These are phyloP conservation scores for Goniozus legneri DNA, from an alignment of 1,140 invertebrate genomes.

Conservation along the genomic window DNA sequence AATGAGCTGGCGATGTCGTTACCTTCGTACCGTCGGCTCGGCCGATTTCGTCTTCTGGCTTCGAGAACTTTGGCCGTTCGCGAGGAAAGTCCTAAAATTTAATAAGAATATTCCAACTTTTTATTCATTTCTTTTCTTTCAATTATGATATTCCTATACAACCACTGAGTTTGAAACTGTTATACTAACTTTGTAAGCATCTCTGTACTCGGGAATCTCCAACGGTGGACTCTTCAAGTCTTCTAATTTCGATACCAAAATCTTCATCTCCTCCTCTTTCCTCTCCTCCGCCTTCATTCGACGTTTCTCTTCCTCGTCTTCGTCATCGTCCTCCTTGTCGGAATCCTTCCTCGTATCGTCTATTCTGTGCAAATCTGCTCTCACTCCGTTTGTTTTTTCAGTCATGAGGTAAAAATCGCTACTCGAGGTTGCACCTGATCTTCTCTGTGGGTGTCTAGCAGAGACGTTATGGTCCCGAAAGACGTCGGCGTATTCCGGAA, in stretches of 20 bases:
- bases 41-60: conserved; percentile 44
- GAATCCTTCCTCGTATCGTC: no score
- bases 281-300: conserved; percentile 15
- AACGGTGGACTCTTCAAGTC: conserved; percentile 38
- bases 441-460: not conserved
- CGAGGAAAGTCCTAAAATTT: conserved; percentile 42
- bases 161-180: no score
- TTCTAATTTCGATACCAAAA: conserved; percentile 42
- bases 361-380: no score
- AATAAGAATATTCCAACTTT: not conserved
- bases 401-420: conserved; percentile 35
- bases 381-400: conserved; percentile 29
- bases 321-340: no score
- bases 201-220: conserved; percentile 47
- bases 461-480: conserved; percentile 34
- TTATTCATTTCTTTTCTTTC: not conserved
- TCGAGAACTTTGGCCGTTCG: conserved; percentile 40
- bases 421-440: conserved; percentile 10
- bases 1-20: conserved; percentile 21
- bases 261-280: conserved; percentile 42
- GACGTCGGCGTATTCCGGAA: conserved; percentile 49
- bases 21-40: conserved; percentile 46
- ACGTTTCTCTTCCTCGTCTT: conserved; percentile 24
- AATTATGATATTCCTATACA: not conserved
- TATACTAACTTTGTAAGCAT: conserved; percentile 41